Base-by-base conservation (phyloP, 2,888 invertebrate genomes). In the Nephrotoma flavescens region DNA sequence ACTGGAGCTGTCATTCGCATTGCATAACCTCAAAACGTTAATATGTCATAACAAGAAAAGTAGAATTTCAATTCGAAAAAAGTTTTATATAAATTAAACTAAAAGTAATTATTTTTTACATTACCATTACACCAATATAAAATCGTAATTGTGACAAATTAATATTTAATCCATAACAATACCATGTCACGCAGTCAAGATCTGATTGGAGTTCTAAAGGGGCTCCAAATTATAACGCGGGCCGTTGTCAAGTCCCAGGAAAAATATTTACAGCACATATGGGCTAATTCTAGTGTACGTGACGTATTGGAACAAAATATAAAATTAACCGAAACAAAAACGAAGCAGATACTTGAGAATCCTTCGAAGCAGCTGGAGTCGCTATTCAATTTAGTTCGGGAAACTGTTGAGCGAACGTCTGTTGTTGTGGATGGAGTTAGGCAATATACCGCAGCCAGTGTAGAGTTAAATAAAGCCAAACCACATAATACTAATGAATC, bases 381-480 rank as follows among this genome's bases (percentile, higher is more conserved):
- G 87, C 57, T 93, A 12, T 89, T 90, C 86, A 90, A 91, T 85
- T 92, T 93, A 41, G 88, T 95, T 0, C 92, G 91, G 88, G 95
- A 95, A 89, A 91, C 93, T 4, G 89, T 93, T 2, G 95, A 95
- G 89, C 93, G 96, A 89, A 92, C 95, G 5, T 92, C 93, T 88
- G 95, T 96, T 85, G 95, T 97, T 31, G 93, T 94, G 83, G 94
- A 94, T 89, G 96, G 97, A 42, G 90, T 97, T 84, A 93, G 92
- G 88, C 93, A 95, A 88, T 95, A 95, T 89, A 89, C 93, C 31
- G 41, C 42, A 6, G 15, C 41, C 12, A 41, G 12, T 11, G 57
- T 6, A 9, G 86, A 86, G 31, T 47, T 4, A 7, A 41, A 31
- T 85, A 83, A 11, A 87, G 86, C 15, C 41, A 88, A 87, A 88